Conservation (phyloP, 2,797 vertebrate species). For the Hozukius guyotensis region DNA sequence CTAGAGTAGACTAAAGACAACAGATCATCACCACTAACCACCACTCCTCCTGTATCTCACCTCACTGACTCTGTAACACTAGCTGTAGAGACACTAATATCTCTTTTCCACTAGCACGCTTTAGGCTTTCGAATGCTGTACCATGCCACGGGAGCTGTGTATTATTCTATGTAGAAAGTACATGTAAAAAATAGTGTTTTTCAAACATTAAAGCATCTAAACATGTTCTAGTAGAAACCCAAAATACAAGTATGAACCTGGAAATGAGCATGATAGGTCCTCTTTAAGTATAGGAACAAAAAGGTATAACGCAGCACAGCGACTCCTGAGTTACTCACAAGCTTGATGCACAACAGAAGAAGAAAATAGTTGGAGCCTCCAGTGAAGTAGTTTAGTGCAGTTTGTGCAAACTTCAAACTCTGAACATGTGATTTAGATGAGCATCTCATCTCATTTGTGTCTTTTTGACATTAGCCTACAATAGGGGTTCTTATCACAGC, state of each 20-base stretch:
- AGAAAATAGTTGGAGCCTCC: background rate
- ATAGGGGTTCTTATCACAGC: background rate
- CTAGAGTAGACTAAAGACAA: background rate
- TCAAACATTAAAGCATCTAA: too few species aligned
- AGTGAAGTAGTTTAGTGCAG: too few species aligned
- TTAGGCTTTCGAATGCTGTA: background rate
- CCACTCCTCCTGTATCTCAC: constrained; percentile 25
- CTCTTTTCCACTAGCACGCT: background rate
- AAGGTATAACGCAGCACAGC: background rate
- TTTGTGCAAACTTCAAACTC: background rate
- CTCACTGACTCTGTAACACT: constrained; percentile 26
- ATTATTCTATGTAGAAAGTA: too few species aligned
- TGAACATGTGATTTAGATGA: background rate
- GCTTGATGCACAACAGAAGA: background rate
- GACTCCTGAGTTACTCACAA: background rate
- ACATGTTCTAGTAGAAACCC: too few species aligned
- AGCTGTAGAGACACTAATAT: constrained; percentile 62
- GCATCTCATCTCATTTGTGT: background rate
- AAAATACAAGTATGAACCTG: too few species aligned
- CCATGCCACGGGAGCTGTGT: constrained; percentile 19
- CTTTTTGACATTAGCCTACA: background rate
- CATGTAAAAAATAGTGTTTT: too few species aligned
- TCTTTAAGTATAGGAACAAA: too few species aligned
- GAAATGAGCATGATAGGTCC: too few species aligned
- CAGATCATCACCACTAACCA: constrained; percentile 32